A percentile compares a stretch with the other conserved stretches of the same genome.
phyloP scores from a whole-genome alignment of 1,140 invertebrate genomes.

The Procambarus virginalis region DNA sequence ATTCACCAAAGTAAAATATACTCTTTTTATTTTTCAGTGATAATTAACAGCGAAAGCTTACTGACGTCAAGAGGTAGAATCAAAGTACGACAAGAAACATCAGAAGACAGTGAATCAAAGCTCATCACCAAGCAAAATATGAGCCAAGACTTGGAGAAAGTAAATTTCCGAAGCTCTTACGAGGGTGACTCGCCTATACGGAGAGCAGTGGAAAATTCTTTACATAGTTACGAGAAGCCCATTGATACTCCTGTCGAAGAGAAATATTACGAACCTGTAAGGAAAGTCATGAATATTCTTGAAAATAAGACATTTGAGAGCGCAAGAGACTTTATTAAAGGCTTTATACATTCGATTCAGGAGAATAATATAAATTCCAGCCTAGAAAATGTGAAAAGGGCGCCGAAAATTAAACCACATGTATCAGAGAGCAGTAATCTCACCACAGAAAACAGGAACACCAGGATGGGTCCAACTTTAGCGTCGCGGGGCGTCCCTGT shows the following conservation, averaged over 20 bases:
- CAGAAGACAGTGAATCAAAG: neutral
- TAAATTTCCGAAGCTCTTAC: neutral
- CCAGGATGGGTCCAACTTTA: too few species aligned
- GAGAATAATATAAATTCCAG: neutral
- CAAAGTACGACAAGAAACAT: neutral
- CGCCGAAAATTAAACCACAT: neutral
- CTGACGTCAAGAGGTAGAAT: neutral
- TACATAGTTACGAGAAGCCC: neutral
- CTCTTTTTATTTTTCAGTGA: neutral
- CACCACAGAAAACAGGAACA: neutral
- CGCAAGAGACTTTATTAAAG: neutral
- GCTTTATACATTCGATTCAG: neutral
- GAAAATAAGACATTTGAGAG: neutral
- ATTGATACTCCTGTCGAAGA: neutral
- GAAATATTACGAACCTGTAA: neutral
- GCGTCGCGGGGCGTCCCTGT: too few species aligned
- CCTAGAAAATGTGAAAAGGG: neutral
- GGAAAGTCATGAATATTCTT: neutral
- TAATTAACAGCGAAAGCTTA: neutral
- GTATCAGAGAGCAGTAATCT: neutral
- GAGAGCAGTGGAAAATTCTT: neutral
- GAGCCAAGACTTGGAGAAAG: neutral
- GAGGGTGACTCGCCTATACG: neutral
- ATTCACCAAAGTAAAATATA: too few species aligned
- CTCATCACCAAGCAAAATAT: neutral